Evolutionary conservation across 2,797 vertebrate species (phyloP), one percentile per base, ranked within the genome.

Genomic region (Hydrolagus colliei): DNA sequence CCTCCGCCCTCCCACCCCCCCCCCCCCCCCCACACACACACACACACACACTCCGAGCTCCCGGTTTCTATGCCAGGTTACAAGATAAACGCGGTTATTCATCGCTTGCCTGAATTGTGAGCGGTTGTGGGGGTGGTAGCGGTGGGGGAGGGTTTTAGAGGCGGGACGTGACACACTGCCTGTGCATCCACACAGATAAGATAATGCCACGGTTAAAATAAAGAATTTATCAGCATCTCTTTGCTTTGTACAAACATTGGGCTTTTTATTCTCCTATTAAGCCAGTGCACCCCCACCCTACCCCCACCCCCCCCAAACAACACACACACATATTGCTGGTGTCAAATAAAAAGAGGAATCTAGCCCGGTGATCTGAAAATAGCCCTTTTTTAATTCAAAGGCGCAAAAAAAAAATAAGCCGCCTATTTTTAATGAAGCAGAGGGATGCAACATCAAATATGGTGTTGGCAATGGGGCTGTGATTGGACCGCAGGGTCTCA

Each of bases 391-490:
- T 6, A 71, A 84, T 84, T 84, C 71, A 20, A 84, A 84, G 18
- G 41, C 20, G 2, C 32, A 63, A 35, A 84, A 71, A 68, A 71
- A 71, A 71, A 84, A 71, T 84, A 84, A 71, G 65, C 71, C 79
- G 41, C 65, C 18, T 41, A 52, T 84, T 84, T 63, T 84, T 84
- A 84, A 84, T 84, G 79, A 84, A 84, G 63, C 79, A 82, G 67
- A 84, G 68, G 79, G 68, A 68, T 67, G 79, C 65, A 84, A 84
- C 65, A 84, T 84, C 65, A 84, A 84, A 84, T 84, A 71, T 84
- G 63, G 71, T 52, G 32, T 84, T 84, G 79, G 79, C 79, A 84
- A 35, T 18, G 32, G 71, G 65, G 71, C 62, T 84, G 79, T 68
- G 67, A 84, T 67, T 68, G 79, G 67, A 84, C 79, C 79, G 62